Evolutionary conservation across 2,797 vertebrate species (phyloP).

Genomic region (Nasua narica): DNA sequence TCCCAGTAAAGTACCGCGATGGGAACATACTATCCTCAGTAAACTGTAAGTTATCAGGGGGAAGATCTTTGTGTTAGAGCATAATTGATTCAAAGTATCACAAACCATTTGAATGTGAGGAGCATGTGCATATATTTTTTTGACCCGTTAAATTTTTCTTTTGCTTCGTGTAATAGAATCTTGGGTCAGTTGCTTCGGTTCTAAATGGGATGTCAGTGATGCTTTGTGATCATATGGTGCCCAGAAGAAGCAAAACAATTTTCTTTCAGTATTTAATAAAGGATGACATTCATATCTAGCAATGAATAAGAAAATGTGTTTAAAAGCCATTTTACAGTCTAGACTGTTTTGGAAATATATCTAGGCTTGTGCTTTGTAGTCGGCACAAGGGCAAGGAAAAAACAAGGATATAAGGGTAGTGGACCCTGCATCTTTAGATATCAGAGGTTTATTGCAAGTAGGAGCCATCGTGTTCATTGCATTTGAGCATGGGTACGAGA

Average conservation of each 20-base stretch:
- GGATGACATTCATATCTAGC: not conserved
- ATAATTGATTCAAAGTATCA: conserved; percentile 32
- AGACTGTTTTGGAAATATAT: not conserved
- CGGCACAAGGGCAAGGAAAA: not conserved
- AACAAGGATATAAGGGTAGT: not conserved
- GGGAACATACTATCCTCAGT: conserved; percentile 54
- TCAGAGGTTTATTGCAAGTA: not conserved
- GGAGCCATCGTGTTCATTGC: not conserved
- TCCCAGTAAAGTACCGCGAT: conserved; percentile 66
- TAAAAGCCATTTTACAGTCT: not conserved
- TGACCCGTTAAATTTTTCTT: conserved; percentile 16
- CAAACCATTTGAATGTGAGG: conserved; percentile 29
- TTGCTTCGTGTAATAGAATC: conserved; percentile 11
- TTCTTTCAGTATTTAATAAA: not conserved
- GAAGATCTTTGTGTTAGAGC: conserved; percentile 16
- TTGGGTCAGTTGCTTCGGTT: not conserved
- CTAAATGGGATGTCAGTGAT: not conserved
- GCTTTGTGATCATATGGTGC: not conserved
- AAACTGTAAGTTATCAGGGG: conserved; percentile 26
- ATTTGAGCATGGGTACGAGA: not conserved
- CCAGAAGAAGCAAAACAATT: not conserved
- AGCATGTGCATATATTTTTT: not conserved
- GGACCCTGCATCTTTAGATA: not conserved
- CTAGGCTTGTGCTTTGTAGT: not conserved
- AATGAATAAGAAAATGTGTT: not conserved